Evolutionary conservation across 2,113 vertebrate genomes (phyloP), one percentile per base, ranked within the genome.

Genomic region (Muntiacus muntjak): DNA sequence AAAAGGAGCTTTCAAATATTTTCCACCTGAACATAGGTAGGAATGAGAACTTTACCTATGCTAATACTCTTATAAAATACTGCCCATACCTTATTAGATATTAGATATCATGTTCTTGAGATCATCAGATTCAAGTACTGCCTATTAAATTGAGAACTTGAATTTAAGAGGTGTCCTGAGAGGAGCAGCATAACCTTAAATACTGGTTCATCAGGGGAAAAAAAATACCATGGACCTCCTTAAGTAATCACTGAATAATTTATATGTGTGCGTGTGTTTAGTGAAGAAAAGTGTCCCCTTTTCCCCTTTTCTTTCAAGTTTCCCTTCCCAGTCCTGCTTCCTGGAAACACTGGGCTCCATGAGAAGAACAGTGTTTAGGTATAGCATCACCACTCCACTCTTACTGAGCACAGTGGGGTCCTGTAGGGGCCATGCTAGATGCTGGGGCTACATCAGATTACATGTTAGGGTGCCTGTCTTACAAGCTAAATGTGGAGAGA

Each of bases 111-210:
- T 79, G 26, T 97, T 97, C 97, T 98, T 93, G 85, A 98, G 40
- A 97, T 90, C 67, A 92, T 94, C 67, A 43, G 93, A 98, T 97
- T 98, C 95, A 98, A 98, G 54, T 36, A 43, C 21, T 93, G 54
- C 26, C 25, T 97, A 54, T 76, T 96, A 98, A 98, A 94, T 83
- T 94, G 25, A 97, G 90, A 95, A 95, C 13, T 74, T 52, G 0
- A 0, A 60, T 58, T 97, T 74, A 87, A 40, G 95, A 98, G 95
- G 67, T 96, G 57, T 92, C 88, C 92, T 95, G 8, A 92, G 84
- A 60, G 85, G 36, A 98, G 8, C 17, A 96, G 30, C 14, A 47
- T 94, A 97, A 95, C 9, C 19, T 95, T 95, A 89, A 94, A 84
- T 50, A 74, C 47, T 67, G 17, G 3, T 58, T 9, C 58, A 57